Evolutionary conservation across 2,797 vertebrate species (phyloP).

Genomic region (Spheniscus humboldti): DNA sequence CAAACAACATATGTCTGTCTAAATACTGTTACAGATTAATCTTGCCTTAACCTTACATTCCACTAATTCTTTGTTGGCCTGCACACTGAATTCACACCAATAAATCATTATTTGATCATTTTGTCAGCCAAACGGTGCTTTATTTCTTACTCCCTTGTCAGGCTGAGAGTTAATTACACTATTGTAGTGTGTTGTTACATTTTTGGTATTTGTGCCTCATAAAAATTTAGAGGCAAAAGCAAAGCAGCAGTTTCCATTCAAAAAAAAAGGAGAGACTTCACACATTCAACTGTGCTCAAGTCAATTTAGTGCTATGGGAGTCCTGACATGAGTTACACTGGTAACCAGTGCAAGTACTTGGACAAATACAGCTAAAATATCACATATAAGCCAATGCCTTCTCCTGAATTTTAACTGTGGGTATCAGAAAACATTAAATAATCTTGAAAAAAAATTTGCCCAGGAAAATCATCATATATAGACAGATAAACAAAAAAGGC

Average conservation of each 20-base stretch:
- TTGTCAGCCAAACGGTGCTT: background rate
- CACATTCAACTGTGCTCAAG: background rate
- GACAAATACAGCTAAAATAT: background rate
- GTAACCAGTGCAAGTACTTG: background rate
- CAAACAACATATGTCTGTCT: constrained; percentile 21
- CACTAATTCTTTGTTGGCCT: background rate
- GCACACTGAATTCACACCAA: background rate
- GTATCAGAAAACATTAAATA: background rate
- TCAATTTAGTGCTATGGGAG: background rate
- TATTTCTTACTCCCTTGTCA: background rate
- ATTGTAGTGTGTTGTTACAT: background rate
- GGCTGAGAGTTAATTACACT: background rate
- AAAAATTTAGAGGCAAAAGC: background rate
- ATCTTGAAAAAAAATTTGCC: background rate
- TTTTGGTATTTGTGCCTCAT: background rate
- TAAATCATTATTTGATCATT: background rate
- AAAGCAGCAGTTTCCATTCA: background rate
- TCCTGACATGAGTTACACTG: background rate
- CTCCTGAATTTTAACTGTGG: background rate
- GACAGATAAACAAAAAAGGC: background rate
- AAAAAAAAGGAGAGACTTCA: background rate
- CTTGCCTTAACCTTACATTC: background rate
- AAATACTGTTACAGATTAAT: background rate
- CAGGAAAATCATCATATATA: background rate
- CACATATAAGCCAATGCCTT: background rate